phyloP scores from a whole-genome alignment of 2,797 vertebrate genomes.

The Silurus aristotelis region DNA sequence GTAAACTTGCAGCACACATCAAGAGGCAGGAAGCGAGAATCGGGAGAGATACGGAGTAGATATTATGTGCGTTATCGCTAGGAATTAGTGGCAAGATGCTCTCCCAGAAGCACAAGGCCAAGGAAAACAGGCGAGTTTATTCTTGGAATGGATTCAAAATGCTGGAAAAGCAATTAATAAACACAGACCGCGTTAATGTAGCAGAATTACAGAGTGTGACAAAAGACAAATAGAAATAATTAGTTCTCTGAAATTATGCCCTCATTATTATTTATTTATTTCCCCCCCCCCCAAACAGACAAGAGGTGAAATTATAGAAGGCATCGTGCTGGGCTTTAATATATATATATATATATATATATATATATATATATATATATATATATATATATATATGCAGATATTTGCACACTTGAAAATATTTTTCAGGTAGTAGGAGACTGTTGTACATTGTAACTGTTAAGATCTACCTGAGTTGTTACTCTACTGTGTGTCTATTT shows the following conservation, averaged over 20 bases:
- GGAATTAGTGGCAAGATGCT: constrained; percentile 86
- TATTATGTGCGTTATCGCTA: constrained; percentile 73
- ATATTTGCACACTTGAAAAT: no score
- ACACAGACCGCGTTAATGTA: constrained; percentile 99
- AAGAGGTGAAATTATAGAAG: constrained; percentile 76
- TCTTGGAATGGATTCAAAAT: constrained; percentile 98
- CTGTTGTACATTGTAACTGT: neutral
- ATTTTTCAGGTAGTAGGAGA: neutral
- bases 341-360: no score
- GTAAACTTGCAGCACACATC: constrained; percentile 93
- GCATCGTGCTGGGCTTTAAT: constrained; percentile 42
- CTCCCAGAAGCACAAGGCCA: constrained; percentile 86
- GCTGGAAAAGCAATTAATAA: constrained; percentile 99
- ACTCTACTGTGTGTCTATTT: neutral
- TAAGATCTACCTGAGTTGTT: neutral
- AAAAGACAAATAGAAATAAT: constrained; percentile 99
- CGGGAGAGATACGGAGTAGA: constrained; percentile 81
- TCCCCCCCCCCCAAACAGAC: constrained; percentile 71
- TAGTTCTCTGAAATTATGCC: constrained; percentile 99
- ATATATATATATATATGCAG: no score
- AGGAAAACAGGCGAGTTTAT: constrained; percentile 90
- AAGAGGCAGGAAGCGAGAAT: constrained; percentile 83
- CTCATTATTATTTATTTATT: constrained; percentile 90
- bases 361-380: no score
- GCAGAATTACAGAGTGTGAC: constrained; percentile 99